Evolutionary conservation across 2,797 vertebrate genomes (phyloP).

Genomic region (Diglossa cyanea): DNA sequence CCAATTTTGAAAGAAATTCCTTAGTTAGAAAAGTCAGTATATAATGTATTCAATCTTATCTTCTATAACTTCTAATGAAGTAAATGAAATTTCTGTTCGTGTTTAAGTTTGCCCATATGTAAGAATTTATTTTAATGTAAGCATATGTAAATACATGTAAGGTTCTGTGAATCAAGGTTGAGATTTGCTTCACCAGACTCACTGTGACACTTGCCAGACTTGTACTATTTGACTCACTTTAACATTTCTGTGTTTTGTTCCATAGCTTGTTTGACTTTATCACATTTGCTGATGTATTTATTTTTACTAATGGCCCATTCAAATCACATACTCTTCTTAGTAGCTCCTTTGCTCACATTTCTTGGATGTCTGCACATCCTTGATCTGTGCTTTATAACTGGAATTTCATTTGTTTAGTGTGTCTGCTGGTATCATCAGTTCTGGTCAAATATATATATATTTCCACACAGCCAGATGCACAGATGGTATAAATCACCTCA

Average conservation of each 20-base stretch:
- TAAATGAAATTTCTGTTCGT: neutral
- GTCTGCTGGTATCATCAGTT: slow-evolving; percentile 27
- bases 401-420: neutral
- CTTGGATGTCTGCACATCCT: neutral
- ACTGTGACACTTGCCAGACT: neutral
- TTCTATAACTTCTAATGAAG: neutral
- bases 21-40: neutral
- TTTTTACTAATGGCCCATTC: neutral
- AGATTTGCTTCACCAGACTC: neutral
- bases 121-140: neutral
- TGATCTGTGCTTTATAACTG: neutral
- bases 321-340: neutral
- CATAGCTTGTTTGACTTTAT: neutral
- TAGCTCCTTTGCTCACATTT: neutral
- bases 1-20: neutral
- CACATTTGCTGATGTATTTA: neutral
- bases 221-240: neutral
- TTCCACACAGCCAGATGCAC: neutral
- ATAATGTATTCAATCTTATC: neutral
- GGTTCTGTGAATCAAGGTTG: neutral
- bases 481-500: slow-evolving; percentile 28
- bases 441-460: neutral
- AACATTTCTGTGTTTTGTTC: neutral
- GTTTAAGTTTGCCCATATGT: neutral
- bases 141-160: neutral